Percentiles rank a stretch among this genome's conserved stretches.
Conservation (phyloP, 1,140 invertebrate species). For the Aphelenchoides fujianensis region DNA sequence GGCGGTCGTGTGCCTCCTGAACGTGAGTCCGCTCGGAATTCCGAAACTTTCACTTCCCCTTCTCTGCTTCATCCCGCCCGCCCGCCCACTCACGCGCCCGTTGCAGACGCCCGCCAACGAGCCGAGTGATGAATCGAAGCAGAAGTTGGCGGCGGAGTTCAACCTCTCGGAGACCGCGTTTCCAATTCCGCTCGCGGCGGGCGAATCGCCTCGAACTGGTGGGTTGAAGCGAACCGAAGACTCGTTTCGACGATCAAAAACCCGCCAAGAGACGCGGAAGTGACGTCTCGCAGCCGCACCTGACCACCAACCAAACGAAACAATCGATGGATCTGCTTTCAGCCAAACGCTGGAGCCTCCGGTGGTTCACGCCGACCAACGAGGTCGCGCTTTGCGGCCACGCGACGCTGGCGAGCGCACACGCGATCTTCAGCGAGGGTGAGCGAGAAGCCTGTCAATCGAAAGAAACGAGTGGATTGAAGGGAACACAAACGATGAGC, state of each 20-base stretch:
- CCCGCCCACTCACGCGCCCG: conserved; percentile 18
- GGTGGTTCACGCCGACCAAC: conserved; percentile 70
- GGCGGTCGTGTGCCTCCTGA: conserved; percentile 67
- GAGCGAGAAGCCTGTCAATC: conserved; percentile 16
- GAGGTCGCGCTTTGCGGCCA: conserved; percentile 70
- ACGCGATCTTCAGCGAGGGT: conserved; percentile 63
- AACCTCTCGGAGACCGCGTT: conserved; percentile 70
- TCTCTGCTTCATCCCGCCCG: background rate
- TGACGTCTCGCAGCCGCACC: background rate
- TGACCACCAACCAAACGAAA: background rate
- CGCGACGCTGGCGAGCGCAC: conserved; percentile 68
- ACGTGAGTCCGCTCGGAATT: conserved; percentile 48
- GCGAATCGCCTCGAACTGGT: conserved; percentile 10
- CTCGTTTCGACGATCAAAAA: background rate
- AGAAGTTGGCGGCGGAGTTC: conserved; percentile 68
- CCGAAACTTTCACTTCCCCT: background rate
- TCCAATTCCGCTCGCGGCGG: conserved; percentile 59
- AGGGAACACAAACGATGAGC: conserved; percentile 39
- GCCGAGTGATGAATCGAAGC: conserved; percentile 64
- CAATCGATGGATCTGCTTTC: conserved; percentile 3
- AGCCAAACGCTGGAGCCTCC: conserved; percentile 64
- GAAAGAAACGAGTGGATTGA: background rate
- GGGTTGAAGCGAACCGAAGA: background rate
- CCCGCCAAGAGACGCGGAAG: background rate
- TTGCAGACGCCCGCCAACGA: conserved; percentile 46